Percentiles rank a stretch among this genome's conserved stretches.
These are phyloP conservation scores for Heliangelus exortis DNA, from an alignment of 2,797 vertebrate species.

Conservation along the genomic window DNA sequence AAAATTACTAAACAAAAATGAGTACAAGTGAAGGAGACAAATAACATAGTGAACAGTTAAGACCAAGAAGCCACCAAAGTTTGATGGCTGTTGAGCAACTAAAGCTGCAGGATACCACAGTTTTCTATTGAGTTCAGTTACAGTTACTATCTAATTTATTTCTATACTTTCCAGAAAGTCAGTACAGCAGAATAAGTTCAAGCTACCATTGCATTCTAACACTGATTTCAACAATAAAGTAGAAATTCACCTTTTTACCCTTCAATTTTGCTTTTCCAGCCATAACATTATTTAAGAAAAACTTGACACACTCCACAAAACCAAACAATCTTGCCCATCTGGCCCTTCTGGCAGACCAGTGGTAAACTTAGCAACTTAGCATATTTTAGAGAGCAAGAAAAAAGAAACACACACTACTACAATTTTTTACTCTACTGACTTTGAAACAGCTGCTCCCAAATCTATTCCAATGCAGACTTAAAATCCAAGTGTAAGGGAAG, in stretches of 20 bases:
- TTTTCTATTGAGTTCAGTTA: constrained; percentile 70
- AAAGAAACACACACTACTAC: constrained; percentile 23
- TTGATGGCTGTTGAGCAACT: constrained; percentile 73
- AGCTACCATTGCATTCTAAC: constrained; percentile 47
- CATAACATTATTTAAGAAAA: constrained; percentile 10
- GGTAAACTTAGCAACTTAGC: not conserved
- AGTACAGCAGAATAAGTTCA: constrained; percentile 53
- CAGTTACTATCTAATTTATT: constrained; percentile 68
- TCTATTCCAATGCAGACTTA: constrained; percentile 42
- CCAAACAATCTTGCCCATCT: not conserved
- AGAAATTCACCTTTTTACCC: constrained; percentile 66
- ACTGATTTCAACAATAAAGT: constrained; percentile 42
- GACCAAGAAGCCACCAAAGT: constrained; percentile 53
- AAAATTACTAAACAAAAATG: constrained; percentile 55
- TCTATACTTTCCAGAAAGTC: constrained; percentile 38
- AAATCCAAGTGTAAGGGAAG: constrained; percentile 24
- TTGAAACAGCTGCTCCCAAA: constrained; percentile 47
- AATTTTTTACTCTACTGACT: constrained; percentile 30
- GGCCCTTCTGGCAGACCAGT: constrained; percentile 11
- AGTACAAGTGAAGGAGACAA: constrained; percentile 56
- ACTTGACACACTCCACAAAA: constrained; percentile 10
- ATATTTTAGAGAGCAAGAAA: constrained; percentile 35
- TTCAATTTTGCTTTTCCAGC: constrained; percentile 38
- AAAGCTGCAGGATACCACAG: constrained; percentile 62
- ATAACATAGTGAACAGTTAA: constrained; percentile 66